Evolutionary conservation across 2,888 invertebrate species (phyloP).

Genomic region (Cheiracanthium punctorium): DNA sequence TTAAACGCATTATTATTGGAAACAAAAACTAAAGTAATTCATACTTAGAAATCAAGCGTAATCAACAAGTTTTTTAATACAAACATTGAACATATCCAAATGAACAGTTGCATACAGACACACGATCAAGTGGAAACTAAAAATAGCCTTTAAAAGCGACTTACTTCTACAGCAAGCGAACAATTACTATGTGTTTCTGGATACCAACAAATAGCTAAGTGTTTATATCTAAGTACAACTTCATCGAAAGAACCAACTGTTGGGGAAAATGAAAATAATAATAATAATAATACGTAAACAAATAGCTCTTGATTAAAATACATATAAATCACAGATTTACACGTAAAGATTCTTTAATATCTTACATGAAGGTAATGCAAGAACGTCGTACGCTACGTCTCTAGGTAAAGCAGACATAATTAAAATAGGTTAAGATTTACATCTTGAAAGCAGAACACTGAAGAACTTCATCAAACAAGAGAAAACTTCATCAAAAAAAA

Average conservation of each 20-base stretch:
- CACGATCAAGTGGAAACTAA: neutral
- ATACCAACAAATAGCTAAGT: conserved; percentile 38
- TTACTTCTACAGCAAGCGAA: conserved; percentile 38
- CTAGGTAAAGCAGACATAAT: conserved; percentile 30
- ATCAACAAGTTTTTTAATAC: too few relatives aligned
- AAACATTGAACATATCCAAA: too few relatives aligned
- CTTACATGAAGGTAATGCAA: conserved; percentile 49
- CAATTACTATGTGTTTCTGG: conserved; percentile 45
- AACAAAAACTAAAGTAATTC: too few relatives aligned
- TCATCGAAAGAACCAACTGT: conserved; percentile 31
- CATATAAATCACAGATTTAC: neutral
- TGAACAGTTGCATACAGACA: too few relatives aligned
- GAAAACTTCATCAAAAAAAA: too few relatives aligned
- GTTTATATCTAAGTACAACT: conserved; percentile 28
- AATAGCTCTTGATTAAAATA: too few relatives aligned
- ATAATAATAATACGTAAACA: neutral
- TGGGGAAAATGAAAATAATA: neutral
- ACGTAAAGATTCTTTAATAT: neutral
- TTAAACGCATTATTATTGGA: too few relatives aligned
- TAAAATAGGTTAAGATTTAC: neutral
- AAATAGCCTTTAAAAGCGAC: neutral
- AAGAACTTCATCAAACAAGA: too few relatives aligned
- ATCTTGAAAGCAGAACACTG: neutral
- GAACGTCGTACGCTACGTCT: conserved; percentile 38
- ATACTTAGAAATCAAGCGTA: too few relatives aligned